Percentiles rank a stretch among this genome's conserved stretches.
Evolutionary conservation across 2,888 invertebrate genomes (phyloP).

Genomic region (Dichetophora obliterata): DNA sequence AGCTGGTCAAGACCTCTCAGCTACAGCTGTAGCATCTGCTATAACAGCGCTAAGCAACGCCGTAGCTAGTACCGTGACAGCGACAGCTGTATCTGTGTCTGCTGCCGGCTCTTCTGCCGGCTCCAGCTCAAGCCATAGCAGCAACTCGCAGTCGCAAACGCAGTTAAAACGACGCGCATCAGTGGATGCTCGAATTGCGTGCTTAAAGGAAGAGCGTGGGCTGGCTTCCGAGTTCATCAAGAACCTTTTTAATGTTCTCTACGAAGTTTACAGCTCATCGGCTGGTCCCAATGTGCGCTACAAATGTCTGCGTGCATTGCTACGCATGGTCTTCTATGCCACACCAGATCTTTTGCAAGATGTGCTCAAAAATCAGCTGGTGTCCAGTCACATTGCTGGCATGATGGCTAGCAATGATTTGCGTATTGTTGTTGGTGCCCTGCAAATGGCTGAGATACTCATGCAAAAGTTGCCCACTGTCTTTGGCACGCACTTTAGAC

Average conservation of each 20-base stretch:
- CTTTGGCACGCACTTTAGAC: conserved; percentile 94
- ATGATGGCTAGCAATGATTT: conserved; percentile 98
- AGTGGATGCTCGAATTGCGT: conserved; percentile 78
- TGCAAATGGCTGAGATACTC: conserved; percentile 96
- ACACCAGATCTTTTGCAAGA: conserved; percentile 86
- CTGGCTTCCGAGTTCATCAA: conserved; percentile 79
- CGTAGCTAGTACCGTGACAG: conserved; percentile 47
- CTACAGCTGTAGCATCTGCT: conserved; percentile 51
- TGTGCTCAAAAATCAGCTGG: conserved; percentile 79
- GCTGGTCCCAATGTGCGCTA: conserved; percentile 98
- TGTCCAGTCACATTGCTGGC: conserved; percentile 96
- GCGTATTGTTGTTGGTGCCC: conserved; percentile 94
- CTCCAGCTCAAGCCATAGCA: not conserved
- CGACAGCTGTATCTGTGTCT: conserved; percentile 41
- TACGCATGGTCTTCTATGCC: conserved; percentile 97
- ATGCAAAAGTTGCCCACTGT: conserved; percentile 97
- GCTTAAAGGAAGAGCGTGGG: conserved; percentile 78
- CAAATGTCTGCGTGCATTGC: conserved; percentile 94
- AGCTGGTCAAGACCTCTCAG: conserved; percentile 61
- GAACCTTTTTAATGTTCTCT: conserved; percentile 92
- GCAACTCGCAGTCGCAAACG: not conserved
- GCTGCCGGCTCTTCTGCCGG: conserved; percentile 40
- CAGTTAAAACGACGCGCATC: conserved; percentile 61
- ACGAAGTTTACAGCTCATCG: conserved; percentile 98
- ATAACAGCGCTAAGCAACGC: conserved; percentile 48